A percentile compares a stretch with the other conserved stretches of the same genome.
Evolutionary conservation across 2,113 vertebrate species (phyloP).

Genomic region (Platanista minor): DNA sequence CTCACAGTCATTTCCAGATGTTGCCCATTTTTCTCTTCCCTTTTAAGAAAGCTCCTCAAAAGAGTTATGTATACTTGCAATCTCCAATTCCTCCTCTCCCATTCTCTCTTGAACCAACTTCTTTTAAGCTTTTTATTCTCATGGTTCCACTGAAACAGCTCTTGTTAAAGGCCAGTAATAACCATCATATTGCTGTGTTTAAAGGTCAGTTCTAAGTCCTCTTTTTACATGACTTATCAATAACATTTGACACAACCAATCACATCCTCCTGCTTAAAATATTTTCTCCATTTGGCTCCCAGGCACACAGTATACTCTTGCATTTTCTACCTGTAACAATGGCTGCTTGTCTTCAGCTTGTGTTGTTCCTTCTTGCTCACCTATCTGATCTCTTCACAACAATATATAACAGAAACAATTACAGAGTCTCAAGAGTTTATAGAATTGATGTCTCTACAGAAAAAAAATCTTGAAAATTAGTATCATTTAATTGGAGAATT

Average conservation of each 20-base stretch:
- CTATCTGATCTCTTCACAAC: background rate
- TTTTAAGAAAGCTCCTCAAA: background rate
- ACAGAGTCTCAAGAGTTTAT: background rate
- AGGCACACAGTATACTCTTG: background rate
- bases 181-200: background rate
- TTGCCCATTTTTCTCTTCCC: background rate
- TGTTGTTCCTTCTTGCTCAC: background rate
- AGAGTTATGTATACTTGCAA: background rate
- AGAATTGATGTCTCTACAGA: background rate
- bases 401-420: background rate
- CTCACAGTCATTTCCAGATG: background rate
- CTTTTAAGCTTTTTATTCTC: background rate
- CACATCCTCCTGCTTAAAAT: background rate
- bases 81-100: background rate
- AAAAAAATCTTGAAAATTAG: background rate
- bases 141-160: background rate
- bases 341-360: background rate
- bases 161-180: background rate
- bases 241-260: background rate
- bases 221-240: background rate
- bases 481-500: background rate
- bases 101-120: background rate
- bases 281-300: background rate
- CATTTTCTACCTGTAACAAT: background rate
- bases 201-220: background rate